Percentiles rank a stretch among this genome's conserved stretches.
phyloP scores from a whole-genome alignment of 2,888 invertebrate species.

The Tipula unca region DNA sequence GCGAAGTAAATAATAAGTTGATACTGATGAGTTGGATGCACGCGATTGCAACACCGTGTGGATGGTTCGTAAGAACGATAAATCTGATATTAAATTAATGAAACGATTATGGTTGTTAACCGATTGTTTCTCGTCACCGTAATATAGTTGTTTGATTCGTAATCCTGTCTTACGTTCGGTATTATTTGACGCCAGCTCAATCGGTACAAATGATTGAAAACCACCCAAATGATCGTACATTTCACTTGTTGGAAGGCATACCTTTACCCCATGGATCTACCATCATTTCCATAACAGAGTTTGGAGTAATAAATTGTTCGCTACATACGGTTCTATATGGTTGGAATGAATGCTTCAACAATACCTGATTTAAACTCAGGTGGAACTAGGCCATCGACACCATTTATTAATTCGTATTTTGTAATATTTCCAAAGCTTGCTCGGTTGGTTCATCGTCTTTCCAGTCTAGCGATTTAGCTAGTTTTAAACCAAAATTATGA shows the following conservation, averaged over 20 bases:
- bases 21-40: conserved; percentile 30
- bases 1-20: conserved; percentile 39
- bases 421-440: conserved; percentile 37
- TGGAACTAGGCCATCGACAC: conserved; percentile 35
- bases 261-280: conserved; percentile 37
- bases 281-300: conserved; percentile 36
- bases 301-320: conserved; percentile 35
- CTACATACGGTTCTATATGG: conserved; percentile 36
- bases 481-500: conserved; percentile 29
- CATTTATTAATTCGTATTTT: conserved; percentile 34
- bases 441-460: conserved; percentile 35
- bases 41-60: conserved; percentile 33
- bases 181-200: background rate
- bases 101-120: background rate
- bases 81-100: conserved; percentile 32
- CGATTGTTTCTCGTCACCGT: background rate
- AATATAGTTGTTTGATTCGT: background rate
- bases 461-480: conserved; percentile 38
- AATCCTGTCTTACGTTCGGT: background rate
- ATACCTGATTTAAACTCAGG: conserved; percentile 30
- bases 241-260: conserved; percentile 31
- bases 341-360: conserved; percentile 37
- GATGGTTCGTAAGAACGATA: conserved; percentile 38
- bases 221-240: background rate
- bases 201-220: background rate